Base-by-base conservation (phyloP, 2,888 invertebrate genomes). In the Perdita meconis region DNA sequence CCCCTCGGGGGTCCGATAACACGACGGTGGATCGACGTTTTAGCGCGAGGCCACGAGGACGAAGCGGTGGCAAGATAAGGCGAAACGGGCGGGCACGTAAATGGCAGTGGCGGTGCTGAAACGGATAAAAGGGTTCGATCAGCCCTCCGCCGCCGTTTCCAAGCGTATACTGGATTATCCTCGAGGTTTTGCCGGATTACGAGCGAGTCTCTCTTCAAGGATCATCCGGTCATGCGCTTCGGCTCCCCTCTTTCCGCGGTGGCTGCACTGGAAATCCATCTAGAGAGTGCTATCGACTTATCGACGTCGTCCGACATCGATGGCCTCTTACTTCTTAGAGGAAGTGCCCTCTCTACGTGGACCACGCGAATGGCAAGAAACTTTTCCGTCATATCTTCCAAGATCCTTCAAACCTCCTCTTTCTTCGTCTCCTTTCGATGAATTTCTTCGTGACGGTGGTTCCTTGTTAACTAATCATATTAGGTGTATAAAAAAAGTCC, bases 111-210 rank as follows among this genome's bases (percentile, higher is more conserved):
- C 59, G 68, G 50, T 53, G 67, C 56, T 67, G 84, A 70, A 78
- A 75, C 74, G 84, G 84, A 84, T 82, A 84, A 84, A 84, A 83
- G 83, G 74, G 74, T 84, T 84, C 84, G 84, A 84, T 84, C 82
- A 76, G 59, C 57, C 59, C 57, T 56, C 57, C 36, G 12, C 56
- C 34, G 22, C 5, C 71, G 24, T 55, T 71, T 60, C 53, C 51
- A 24, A n/a, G 65, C 76, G 42, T 75, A 74, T 73, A 78, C 83
- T 71, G 85, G 86, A 86, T 86, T 86, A 85, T 86, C 85, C 85
- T 56, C 47, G 76, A 81, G 80, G 77, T 84, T 83, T 83, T 69
- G 75, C 60, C 60, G 86, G 85, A 86, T 86, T 83, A 85, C 83
- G 70, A 72, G 57, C 40, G 64, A 68, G 55, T 59, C 65, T 64